Conservation (phyloP, 2,797 vertebrate genomes). For the Borostomias antarcticus region DNA sequence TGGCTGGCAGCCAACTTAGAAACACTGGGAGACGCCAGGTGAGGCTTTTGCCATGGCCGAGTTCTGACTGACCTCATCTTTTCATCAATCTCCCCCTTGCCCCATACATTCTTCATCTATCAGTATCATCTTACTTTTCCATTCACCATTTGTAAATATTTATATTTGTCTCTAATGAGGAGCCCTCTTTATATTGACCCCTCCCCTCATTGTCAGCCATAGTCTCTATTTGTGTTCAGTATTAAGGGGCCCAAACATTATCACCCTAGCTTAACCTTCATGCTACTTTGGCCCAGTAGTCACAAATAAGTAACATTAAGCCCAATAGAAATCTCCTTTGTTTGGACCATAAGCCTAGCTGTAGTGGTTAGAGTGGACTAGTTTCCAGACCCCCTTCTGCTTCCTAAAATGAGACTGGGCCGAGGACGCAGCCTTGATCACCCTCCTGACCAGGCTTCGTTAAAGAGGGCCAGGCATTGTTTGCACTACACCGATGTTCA, state of each 20-base stretch:
- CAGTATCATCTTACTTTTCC: slow-evolving; percentile 59
- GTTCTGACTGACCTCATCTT: slow-evolving; percentile 52
- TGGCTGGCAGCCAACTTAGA: not conserved
- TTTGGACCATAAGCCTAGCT: not conserved
- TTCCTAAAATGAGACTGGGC: not conserved
- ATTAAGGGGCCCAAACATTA: not conserved
- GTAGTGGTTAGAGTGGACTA: not conserved
- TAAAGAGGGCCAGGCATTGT: slow-evolving; percentile 32
- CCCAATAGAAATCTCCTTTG: not conserved
- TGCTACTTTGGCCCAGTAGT: not conserved
- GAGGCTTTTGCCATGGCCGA: slow-evolving; percentile 92
- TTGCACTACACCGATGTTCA: slow-evolving; percentile 49
- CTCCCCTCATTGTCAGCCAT: slow-evolving; percentile 20
- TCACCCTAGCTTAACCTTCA: not conserved
- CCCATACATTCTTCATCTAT: slow-evolving; percentile 8
- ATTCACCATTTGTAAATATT: slow-evolving; percentile 24
- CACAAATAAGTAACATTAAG: not conserved
- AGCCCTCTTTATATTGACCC: slow-evolving; percentile 24
- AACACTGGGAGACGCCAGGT: slow-evolving; percentile 38
- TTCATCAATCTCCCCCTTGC: not conserved
- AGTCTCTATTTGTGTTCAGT: slow-evolving; percentile 9
- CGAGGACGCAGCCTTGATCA: not conserved
- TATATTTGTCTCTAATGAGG: slow-evolving; percentile 55
- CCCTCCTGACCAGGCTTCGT: slow-evolving; percentile 16
- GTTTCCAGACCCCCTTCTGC: not conserved